These are phyloP conservation scores for Amiota communis DNA, from an alignment of 2,888 invertebrate genomes.

Conservation along the genomic window DNA sequence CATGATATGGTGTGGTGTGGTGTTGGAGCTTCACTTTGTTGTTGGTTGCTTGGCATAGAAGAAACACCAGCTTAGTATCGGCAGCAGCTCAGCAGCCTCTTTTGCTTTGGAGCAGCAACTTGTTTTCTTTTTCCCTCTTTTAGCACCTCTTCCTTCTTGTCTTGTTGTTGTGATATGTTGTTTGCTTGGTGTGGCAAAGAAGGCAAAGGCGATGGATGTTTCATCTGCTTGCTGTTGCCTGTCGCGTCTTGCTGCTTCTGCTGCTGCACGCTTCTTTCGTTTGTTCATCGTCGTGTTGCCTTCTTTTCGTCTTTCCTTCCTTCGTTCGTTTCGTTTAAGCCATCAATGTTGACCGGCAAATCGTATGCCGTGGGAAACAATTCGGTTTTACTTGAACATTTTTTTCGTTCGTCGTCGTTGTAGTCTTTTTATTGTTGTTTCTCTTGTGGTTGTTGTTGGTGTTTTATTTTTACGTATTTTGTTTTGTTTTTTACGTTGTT, in stretches of 20 bases:
- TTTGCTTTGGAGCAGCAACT: not conserved
- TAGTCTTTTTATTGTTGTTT: conserved; percentile 70
- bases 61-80: conserved; percentile 32
- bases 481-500: conserved; percentile 22
- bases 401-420: conserved; percentile 49
- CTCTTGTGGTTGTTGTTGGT: conserved; percentile 76
- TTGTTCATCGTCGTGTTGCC: conserved; percentile 32
- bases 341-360: conserved; percentile 74
- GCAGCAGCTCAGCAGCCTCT: conserved; percentile 31
- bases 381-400: conserved; percentile 73
- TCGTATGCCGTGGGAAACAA: conserved; percentile 75
- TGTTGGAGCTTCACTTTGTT: not conserved
- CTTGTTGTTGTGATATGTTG: not conserved
- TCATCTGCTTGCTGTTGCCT: conserved; percentile 62
- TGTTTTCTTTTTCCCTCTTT: not conserved
- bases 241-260: conserved; percentile 59
- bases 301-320: conserved; percentile 39
- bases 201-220: conserved; percentile 38
- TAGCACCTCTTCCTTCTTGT: not conserved
- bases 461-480: conserved; percentile 33
- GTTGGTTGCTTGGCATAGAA: conserved; percentile 15
- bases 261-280: conserved; percentile 38
- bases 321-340: conserved; percentile 51
- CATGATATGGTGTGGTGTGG: not conserved
- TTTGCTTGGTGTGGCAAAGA: not conserved